Evolutionary conservation across 30 jellyfish, hydroid and myxozoan genomes (phyloP).

Genomic region (Aurelia aurita complex sp. Pacific): DNA sequence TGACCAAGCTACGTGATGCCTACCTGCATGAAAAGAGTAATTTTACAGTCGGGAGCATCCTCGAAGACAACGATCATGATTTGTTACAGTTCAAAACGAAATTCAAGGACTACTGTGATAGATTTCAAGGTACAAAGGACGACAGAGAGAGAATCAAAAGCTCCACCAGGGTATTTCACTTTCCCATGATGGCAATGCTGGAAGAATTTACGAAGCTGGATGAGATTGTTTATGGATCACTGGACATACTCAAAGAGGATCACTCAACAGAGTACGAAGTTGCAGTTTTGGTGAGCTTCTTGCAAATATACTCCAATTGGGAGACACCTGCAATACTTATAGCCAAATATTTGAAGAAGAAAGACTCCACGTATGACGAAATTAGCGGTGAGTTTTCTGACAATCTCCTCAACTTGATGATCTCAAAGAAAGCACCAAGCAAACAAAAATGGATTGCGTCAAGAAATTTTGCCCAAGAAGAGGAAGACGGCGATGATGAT

Average conservation of each 20-base stretch:
- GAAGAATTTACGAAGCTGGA: constrained; percentile 34
- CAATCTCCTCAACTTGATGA: constrained; percentile 31
- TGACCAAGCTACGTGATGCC: neutral
- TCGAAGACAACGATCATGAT: constrained; percentile 26
- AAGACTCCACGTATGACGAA: constrained; percentile 23
- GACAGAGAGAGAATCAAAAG: neutral
- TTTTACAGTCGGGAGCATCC: constrained; percentile 17
- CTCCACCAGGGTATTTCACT: constrained; percentile 37
- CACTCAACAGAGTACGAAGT: constrained; percentile 42
- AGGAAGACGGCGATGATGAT: neutral
- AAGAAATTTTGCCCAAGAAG: neutral
- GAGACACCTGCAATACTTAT: constrained; percentile 62
- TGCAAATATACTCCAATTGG: constrained; percentile 37
- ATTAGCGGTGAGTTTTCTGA: constrained; percentile 14
- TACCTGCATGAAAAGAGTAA: constrained; percentile 4
- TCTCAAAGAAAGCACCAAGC: constrained; percentile 41
- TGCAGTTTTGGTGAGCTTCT: constrained; percentile 47
- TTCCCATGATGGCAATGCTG: constrained; percentile 71
- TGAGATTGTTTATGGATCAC: constrained; percentile 29
- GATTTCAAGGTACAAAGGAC: constrained; percentile 10
- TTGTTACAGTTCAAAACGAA: constrained; percentile 9
- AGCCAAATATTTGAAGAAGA: constrained; percentile 22
- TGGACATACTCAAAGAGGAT: constrained; percentile 5
- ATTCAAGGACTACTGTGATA: constrained; percentile 10
- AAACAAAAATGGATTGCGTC: constrained; percentile 30